phyloP scores from a whole-genome alignment of 1,140 invertebrate genomes.

The Magallana gigas region DNA sequence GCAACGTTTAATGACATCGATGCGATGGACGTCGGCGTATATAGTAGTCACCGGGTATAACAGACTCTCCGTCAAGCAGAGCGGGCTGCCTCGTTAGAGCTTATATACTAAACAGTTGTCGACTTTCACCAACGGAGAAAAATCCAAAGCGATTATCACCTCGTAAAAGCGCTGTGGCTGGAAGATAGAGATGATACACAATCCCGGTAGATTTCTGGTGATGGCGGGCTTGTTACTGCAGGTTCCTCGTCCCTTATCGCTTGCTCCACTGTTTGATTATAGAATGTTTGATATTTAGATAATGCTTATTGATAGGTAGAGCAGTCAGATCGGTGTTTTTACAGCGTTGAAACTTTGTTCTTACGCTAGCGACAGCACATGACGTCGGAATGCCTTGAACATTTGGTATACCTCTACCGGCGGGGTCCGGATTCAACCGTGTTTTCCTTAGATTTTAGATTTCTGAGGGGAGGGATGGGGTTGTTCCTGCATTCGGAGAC shows the following conservation, averaged over 20 bases:
- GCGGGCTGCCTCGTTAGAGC: too few species aligned
- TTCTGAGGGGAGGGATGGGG: background rate
- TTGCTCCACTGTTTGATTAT: background rate
- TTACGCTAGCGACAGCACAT: background rate
- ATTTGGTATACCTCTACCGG: conserved; percentile 5
- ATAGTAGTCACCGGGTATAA: too few species aligned
- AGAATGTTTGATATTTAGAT: conserved; percentile 28
- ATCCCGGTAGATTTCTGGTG: background rate
- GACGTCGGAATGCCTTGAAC: conserved; percentile 10
- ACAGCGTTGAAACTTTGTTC: background rate
- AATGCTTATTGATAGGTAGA: conserved; percentile 18
- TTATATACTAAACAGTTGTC: background rate
- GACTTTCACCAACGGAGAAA: background rate
- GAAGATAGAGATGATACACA: too few species aligned
- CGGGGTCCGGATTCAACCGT: background rate
- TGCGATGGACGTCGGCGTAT: too few species aligned
- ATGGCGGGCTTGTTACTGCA: background rate
- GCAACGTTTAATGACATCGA: too few species aligned
- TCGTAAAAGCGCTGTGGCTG: background rate
- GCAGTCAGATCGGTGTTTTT: background rate
- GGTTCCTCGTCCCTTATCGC: background rate
- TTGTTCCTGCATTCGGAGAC: background rate
- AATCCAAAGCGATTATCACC: background rate
- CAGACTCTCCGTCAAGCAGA: too few species aligned
- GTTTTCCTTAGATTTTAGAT: background rate